These are phyloP conservation scores for Acomys russatus DNA, from an alignment of 2,797 vertebrate genomes.

Conservation along the genomic window DNA sequence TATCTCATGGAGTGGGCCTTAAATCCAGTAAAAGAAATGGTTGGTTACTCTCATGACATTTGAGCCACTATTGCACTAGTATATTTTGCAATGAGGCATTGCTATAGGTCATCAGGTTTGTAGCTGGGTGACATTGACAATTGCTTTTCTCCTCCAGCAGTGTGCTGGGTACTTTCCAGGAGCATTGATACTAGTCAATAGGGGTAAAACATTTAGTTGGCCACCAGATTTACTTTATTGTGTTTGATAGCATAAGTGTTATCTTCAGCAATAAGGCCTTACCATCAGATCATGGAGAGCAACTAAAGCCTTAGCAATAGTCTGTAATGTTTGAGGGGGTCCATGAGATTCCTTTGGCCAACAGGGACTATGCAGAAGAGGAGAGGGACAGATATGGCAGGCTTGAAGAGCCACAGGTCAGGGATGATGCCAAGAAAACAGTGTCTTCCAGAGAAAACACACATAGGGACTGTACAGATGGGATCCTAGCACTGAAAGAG, in stretches of 20 bases:
- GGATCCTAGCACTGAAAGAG: neutral
- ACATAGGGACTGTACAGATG: neutral
- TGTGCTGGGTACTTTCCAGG: too few relatives aligned
- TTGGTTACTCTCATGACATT: neutral
- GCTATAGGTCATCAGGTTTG: neutral
- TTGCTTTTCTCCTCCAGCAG: neutral
- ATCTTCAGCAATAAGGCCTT: neutral
- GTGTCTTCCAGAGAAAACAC: neutral
- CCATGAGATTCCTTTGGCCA: neutral
- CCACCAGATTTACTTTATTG: neutral
- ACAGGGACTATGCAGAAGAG: neutral
- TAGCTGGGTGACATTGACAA: neutral
- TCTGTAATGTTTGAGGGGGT: neutral
- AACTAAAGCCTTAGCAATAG: too few relatives aligned
- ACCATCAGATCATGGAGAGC: neutral
- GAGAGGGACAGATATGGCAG: neutral
- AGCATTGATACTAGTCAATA: too few relatives aligned
- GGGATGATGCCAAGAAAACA: neutral
- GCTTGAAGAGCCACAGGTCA: neutral
- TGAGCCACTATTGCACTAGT: neutral
- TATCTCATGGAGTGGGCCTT: neutral
- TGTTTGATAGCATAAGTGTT: neutral
- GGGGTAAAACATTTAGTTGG: too few relatives aligned
- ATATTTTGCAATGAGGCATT: neutral
- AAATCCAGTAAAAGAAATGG: neutral